phyloP scores from a whole-genome alignment of 2,888 invertebrate species.

The Thera britannica region DNA sequence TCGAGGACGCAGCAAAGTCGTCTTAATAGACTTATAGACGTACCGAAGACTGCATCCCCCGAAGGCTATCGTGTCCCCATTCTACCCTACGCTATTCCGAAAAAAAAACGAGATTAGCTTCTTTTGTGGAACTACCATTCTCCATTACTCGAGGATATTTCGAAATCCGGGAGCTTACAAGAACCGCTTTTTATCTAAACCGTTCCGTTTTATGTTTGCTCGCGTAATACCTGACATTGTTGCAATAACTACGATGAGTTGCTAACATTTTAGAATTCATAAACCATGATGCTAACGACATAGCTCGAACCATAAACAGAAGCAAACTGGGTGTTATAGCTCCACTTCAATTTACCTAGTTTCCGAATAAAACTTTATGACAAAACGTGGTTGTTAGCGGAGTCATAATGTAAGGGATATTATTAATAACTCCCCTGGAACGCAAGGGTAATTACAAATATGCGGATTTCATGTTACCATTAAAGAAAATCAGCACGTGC shows the following conservation, averaged over 20 bases:
- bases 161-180: constrained; percentile 45
- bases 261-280: constrained; percentile 62
- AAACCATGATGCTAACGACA: constrained; percentile 66
- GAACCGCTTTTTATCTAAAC: constrained; percentile 42
- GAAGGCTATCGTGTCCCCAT: constrained; percentile 66
- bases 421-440: constrained; percentile 45
- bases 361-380: constrained; percentile 47
- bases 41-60: constrained; percentile 70
- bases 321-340: constrained; percentile 53
- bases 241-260: constrained; percentile 50
- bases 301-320: constrained; percentile 57
- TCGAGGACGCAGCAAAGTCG: constrained; percentile 66
- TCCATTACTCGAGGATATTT: constrained; percentile 55
- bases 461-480: constrained; percentile 77
- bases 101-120: constrained; percentile 72
- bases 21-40: constrained; percentile 82
- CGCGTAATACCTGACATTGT: constrained; percentile 48
- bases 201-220: constrained; percentile 42
- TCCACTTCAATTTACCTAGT: constrained; percentile 57
- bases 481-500: constrained; percentile 79
- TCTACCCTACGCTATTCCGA: constrained; percentile 60
- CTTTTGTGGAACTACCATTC: constrained; percentile 62
- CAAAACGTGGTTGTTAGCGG: constrained; percentile 39
- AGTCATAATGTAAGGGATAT: constrained; percentile 28
- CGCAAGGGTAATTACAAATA: constrained; percentile 70